Base-by-base conservation (phyloP, 1,140 invertebrate genomes). In the Agrilus planipennis region DNA sequence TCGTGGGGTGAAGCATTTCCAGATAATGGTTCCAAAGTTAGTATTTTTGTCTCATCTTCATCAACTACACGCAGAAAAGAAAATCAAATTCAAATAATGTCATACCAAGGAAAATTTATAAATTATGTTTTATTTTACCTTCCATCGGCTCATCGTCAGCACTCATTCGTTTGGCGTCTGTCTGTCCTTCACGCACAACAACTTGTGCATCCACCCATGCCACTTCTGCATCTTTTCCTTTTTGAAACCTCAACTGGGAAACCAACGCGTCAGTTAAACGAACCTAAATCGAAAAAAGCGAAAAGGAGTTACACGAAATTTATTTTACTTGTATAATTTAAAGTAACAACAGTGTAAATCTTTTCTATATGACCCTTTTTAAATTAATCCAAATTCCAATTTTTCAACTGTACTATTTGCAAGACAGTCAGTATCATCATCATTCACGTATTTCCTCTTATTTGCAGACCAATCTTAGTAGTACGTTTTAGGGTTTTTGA, bases 171-270 rank as follows among this genome's bases (percentile, higher is more conserved):
- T 55, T 57, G 4, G 61, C 56, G 45, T 65, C 60, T 30, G 57
- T 49, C 39, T 60, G 61, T 35, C 51, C 57, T 34, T 77, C 70
- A 5, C 77, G 69, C 16, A 74, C 61, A 2, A 71, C 69, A 31
- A 84, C 74, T 41, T 76, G 70, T 12, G 76, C 82, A 65, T 93
- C 86, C 1, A 99, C 69, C 92, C 93, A 98, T 2, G 92, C 85
- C 15, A 99, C 72, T 62, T 98, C 93, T 0, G 85, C 80, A 39
- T 83, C 83, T 59, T 81, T 84, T 0, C 82, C 84, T 55, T 74
- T 73, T 34, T 84, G 77, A 65, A 95, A 91, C 30, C 79, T 73
- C 14, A 98, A 58, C n/a, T 83, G 79, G n/a, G 84, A 85, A 18
- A 96, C 82, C 23, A 96, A 66, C 14, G 84, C 80, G 63, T 97